phyloP scores from a whole-genome alignment of 2,888 invertebrate genomes.

The Tenthredo distinguenda region DNA sequence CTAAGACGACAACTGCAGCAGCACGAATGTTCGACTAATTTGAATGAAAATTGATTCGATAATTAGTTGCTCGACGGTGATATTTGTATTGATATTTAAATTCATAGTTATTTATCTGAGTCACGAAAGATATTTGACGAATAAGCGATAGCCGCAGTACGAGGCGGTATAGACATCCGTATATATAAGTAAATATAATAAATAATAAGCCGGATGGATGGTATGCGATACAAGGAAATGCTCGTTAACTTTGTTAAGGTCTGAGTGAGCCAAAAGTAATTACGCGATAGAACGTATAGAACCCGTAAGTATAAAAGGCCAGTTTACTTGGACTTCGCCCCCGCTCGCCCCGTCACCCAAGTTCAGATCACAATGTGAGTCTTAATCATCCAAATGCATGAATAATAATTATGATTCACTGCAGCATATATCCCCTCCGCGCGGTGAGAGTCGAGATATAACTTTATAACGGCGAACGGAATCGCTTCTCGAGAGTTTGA shows the following conservation, averaged over 20 bases:
- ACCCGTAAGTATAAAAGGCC: conserved; percentile 3
- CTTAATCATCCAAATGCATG: conserved; percentile 36
- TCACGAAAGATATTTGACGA: not conserved
- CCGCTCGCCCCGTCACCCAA: not conserved
- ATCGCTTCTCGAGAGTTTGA: not conserved
- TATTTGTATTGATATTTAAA: not conserved
- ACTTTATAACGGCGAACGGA: not conserved
- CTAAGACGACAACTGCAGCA: too few species aligned
- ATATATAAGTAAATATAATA: not conserved
- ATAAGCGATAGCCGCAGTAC: not conserved
- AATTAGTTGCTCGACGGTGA: not conserved
- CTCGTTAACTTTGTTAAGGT: conserved; percentile 33
- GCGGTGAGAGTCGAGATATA: not conserved
- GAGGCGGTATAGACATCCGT: too few species aligned
- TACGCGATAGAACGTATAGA: not conserved
- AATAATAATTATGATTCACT: conserved; percentile 38
- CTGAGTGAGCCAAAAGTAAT: conserved; percentile 22
- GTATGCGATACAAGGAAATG: conserved; percentile 37
- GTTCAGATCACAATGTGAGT: conserved; percentile 23
- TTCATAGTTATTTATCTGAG: not conserved
- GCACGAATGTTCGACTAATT: too few species aligned
- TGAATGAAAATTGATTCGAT: not conserved
- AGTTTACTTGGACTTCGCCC: conserved; percentile 33
- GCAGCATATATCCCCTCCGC: not conserved
- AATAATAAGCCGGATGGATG: conserved; percentile 20